Evolutionary conservation across 1,140 invertebrate genomes (phyloP), one percentile per base, ranked within the genome.

Genomic region (Ceratina japonica): DNA sequence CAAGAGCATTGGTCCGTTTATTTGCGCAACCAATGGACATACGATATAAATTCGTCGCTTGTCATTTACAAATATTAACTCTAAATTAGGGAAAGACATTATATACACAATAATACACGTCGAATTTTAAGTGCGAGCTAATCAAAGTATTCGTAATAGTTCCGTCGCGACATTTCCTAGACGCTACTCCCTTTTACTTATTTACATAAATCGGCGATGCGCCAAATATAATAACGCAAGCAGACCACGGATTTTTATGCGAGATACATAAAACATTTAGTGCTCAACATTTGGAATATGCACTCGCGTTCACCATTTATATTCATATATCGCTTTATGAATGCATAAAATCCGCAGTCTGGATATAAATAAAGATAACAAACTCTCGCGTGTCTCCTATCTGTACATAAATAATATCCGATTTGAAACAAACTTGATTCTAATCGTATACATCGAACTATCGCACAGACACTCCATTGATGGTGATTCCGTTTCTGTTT

Each of bases 401-500:
- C 80, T 82, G 84, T 85, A 86, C 76, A 86, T 79, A 68, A 72
- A 84, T 78, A 78, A 71, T 63, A 63, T 16, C 75, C 31, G 58
- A 71, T 70, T 72, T 27, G 12, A 52, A 8, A 61, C 58, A 58
- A 24, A 52, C 49, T 49, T 56, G 44, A 59, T 76, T 75, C 16
- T 44, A 65, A 31, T 18, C 13, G 20, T 31, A 31, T 12, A 75
- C 73, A 37, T 66, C 68, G n/a, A 86, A 87, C 89, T 93, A 96
- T 93, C 95, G 93, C 68, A 96, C 95, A 63, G 95, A 94, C 12
- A 96, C 95, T 56, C 95, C 95, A 84, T 96, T 96, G 80, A 96
- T 96, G 37, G 95, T 96, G 75, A 96, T 95, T 10, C 94, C 93
- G 85, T 95, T 95, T 76, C 94, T 94, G 74, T 93, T 92, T 72